These are phyloP conservation scores for Coturnix japonica DNA, from an alignment of 2,113 vertebrate genomes.

Conservation along the genomic window DNA sequence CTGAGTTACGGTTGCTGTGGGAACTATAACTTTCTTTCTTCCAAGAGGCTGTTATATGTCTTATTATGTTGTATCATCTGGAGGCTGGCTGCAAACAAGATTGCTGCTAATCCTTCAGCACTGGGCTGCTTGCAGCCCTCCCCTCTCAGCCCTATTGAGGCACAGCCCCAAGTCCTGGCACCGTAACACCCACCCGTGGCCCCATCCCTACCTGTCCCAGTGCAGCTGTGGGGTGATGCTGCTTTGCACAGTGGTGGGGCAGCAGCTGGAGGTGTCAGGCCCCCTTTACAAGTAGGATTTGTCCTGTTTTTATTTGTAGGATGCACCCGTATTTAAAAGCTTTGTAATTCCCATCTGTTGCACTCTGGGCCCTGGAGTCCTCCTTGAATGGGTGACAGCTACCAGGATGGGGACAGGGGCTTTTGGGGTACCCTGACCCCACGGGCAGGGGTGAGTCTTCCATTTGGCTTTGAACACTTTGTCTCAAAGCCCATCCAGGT, in stretches of 20 bases:
- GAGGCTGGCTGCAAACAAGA: constrained; percentile 50
- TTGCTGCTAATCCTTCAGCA: constrained; percentile 62
- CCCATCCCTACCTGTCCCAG: neutral
- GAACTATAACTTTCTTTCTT: constrained; percentile 67
- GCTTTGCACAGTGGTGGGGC: accelerated
- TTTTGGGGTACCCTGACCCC: neutral
- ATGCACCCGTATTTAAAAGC: neutral
- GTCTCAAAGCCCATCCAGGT: neutral
- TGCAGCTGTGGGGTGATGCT: accelerated
- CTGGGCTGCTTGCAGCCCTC: neutral
- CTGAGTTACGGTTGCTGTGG: constrained; percentile 71
- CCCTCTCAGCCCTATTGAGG: no score
- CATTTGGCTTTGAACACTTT: neutral
- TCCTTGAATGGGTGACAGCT: neutral
- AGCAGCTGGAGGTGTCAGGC: neutral
- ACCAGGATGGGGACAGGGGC: neutral
- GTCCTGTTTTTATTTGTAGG: neutral
- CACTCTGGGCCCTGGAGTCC: neutral
- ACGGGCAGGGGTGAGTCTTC: neutral
- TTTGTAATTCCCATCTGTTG: neutral
- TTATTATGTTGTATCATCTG: constrained; percentile 66
- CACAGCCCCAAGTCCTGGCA: neutral
- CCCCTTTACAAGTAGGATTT: accelerated
- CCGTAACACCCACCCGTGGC: neutral
- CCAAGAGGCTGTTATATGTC: constrained; percentile 57